Base-by-base conservation (phyloP, 2,797 vertebrate species). In the Gadopsis bispinosus region DNA sequence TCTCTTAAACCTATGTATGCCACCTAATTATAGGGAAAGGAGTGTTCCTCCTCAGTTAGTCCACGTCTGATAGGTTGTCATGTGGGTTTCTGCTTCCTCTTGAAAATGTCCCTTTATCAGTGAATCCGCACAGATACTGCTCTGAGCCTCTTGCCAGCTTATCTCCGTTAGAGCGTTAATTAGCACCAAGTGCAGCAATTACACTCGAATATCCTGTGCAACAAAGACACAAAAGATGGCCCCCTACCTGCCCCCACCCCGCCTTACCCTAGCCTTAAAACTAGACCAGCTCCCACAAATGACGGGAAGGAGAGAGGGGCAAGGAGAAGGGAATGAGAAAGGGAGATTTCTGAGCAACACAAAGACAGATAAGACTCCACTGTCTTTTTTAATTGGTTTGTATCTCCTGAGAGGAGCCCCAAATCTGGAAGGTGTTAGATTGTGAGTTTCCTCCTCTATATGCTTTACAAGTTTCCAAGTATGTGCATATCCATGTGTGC, bases 371-470 rank as follows among this genome's bases (percentile, higher is more conserved):
- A 93, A 93, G 87, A 78, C 82, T 85, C 43, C n/a, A 75, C 83
- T 89, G 89, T 89, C 75, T 12, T 87, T 91, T 95, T 90, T 94
- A 94, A 95, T 95, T 95, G 94, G 91, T 91, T 95, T 89, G 85
- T 92, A 86, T 93, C 94, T 93, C 93, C 75, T 85, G 94, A 92
- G 93, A 93, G 82, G 79, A 93, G 92, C 75, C 89, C 92, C 75
- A 91, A 91, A 94, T 93, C 86, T 80, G 63, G 77, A 88, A 85
- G 87, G 84, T 92, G 92, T 91, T 68, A 75, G 80, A 89, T 83
- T 43, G 79, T 59, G 41, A 86, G 86, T 56, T 74, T 73, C 71
- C 55, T 73, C 73, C 70, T 64, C 48, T 69, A 79, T 64, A 50
- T 58, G 69, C 17, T 50, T 50, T 82, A 54, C 68, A 33, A 13